A percentile compares a stretch with the other conserved stretches of the same genome.
Conservation (phyloP, 2,888 invertebrate species). For the Papilio elwesi region DNA sequence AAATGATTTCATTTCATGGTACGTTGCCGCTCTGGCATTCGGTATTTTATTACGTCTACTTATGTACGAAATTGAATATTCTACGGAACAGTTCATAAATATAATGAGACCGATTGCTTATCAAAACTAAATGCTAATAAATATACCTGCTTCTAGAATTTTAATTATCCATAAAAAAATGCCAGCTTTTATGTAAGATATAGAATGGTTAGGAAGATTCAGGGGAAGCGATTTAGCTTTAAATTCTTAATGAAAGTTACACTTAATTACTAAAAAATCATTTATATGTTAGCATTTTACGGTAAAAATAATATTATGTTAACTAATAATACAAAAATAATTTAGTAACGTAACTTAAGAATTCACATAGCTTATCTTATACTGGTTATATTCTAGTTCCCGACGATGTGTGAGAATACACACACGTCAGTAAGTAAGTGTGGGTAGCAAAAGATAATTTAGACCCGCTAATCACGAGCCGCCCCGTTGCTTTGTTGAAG, state of each 20-base stretch:
- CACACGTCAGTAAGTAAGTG: constrained; percentile 40
- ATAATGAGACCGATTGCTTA: constrained; percentile 27
- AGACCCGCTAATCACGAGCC: constrained; percentile 71
- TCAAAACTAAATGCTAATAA: background rate
- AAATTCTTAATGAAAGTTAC: too few species aligned
- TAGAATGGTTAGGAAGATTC: too few species aligned
- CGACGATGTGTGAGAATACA: background rate
- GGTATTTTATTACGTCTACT: constrained; percentile 44
- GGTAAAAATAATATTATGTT: too few species aligned
- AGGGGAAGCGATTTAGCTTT: too few species aligned
- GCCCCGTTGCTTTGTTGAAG: constrained; percentile 65
- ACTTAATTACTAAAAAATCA: too few species aligned
- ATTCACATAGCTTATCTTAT: background rate
- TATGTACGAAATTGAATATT: constrained; percentile 34
- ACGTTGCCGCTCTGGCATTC: constrained; percentile 37
- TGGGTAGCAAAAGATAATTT: constrained; percentile 63
- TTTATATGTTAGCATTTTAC: too few species aligned
- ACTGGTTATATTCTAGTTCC: background rate
- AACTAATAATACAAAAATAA: background rate
- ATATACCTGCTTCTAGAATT: background rate
- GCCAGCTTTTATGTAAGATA: too few species aligned
- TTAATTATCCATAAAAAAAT: background rate
- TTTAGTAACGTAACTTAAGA: background rate
- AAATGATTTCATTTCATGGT: constrained; percentile 56
- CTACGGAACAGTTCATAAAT: constrained; percentile 23